Conservation (phyloP, 2,888 invertebrate species). For the Anticlea derivata region DNA sequence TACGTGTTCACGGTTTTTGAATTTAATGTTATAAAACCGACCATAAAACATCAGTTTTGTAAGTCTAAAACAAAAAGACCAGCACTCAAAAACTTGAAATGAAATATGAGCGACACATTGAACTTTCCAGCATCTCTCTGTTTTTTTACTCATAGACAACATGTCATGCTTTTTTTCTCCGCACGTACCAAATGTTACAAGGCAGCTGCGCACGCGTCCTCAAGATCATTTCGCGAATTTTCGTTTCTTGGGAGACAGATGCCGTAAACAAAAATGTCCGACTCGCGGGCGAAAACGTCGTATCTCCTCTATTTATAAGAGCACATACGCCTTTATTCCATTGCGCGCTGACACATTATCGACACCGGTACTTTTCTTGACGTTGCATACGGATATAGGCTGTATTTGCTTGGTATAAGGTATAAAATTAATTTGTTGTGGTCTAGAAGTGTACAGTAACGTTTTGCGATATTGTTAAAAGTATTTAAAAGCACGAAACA, state of each 20-base stretch:
- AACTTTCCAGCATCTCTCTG: conserved; percentile 26
- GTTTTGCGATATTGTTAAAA: conserved; percentile 13
- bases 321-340: conserved; percentile 30
- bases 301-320: conserved; percentile 29
- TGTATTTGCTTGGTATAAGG: conserved; percentile 9
- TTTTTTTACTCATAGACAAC: conserved; percentile 48
- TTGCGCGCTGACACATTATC: conserved; percentile 8
- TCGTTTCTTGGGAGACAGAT: conserved; percentile 61
- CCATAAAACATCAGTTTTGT: background rate
- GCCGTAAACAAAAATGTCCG: conserved; percentile 41
- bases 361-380: conserved; percentile 21
- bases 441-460: conserved; percentile 23
- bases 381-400: conserved; percentile 11
- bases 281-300: conserved; percentile 37
- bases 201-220: conserved; percentile 64
- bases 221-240: conserved; percentile 72
- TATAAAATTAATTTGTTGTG: conserved; percentile 13
- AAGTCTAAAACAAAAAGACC: conserved; percentile 8
- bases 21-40: too few species aligned
- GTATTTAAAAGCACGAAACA: conserved; percentile 38
- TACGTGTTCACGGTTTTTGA: too few species aligned
- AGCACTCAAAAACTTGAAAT: conserved; percentile 24
- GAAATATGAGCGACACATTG: conserved; percentile 23
- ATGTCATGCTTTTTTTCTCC: conserved; percentile 50
- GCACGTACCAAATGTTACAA: conserved; percentile 78